A percentile compares a stretch with the other conserved stretches of the same genome.
Conservation (phyloP, 2,888 invertebrate species). For the Agrilus mali region DNA sequence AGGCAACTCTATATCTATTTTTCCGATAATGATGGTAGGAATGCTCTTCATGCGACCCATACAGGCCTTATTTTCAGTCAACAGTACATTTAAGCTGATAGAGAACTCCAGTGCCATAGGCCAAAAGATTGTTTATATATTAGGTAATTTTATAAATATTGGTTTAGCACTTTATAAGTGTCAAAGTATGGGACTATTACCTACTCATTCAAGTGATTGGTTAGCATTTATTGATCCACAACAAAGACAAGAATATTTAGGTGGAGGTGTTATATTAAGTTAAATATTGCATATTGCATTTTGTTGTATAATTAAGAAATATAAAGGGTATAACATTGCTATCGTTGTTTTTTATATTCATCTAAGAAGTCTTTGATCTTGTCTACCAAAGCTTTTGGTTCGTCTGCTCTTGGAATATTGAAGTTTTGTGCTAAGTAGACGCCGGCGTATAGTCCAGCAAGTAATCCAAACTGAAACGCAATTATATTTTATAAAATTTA, state of each 20-base stretch:
- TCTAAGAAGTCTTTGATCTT: constrained; percentile 59
- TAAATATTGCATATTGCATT: constrained; percentile 10
- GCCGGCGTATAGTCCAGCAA: constrained; percentile 58
- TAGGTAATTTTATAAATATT: constrained; percentile 89
- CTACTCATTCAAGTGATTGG: constrained; percentile 97
- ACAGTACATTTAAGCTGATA: constrained; percentile 85
- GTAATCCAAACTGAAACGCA: constrained; percentile 50
- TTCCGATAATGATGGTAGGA: constrained; percentile 99
- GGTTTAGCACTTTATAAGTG: constrained; percentile 91
- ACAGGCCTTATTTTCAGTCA: constrained; percentile 86
- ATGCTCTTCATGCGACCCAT: constrained; percentile 96
- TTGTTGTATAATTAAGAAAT: constrained; percentile 15
- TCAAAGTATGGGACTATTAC: constrained; percentile 93
- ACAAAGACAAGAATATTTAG: constrained; percentile 70
- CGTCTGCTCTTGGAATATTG: constrained; percentile 75
- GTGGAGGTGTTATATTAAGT: constrained; percentile 59
- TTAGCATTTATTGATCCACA: constrained; percentile 91
- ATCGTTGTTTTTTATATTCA: constrained; percentile 41
- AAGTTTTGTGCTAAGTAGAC: constrained; percentile 66
- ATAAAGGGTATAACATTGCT: constrained; percentile 7
- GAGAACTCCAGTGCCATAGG: constrained; percentile 82
- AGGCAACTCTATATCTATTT: constrained; percentile 96
- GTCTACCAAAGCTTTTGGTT: constrained; percentile 59
- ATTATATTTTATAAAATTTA: constrained; percentile 4
- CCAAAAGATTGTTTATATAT: constrained; percentile 85